Evolutionary conservation across 2,113 vertebrate genomes (phyloP).

Genomic region (Seriola aureovittata): DNA sequence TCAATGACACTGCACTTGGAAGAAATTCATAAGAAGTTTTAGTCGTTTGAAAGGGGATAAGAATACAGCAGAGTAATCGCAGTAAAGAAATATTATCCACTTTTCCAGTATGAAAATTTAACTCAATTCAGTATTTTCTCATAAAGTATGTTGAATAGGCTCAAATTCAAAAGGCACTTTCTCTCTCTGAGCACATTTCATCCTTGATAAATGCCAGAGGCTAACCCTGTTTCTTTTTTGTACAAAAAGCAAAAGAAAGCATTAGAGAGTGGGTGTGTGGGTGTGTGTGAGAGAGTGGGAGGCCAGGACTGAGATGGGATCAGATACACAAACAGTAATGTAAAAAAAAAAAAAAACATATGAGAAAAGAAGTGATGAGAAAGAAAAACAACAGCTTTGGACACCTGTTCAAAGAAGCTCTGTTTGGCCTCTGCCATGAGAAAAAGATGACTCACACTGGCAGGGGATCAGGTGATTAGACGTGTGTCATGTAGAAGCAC

Average conservation of each 20-base stretch:
- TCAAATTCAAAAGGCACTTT: constrained; percentile 61
- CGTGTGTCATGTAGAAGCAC: constrained; percentile 70
- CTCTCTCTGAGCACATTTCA: constrained; percentile 63
- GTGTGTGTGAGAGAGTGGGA: constrained; percentile 15
- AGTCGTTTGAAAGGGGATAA: constrained; percentile 55
- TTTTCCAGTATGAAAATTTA: constrained; percentile 47
- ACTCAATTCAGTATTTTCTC: constrained; percentile 70
- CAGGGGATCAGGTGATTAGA: constrained; percentile 70
- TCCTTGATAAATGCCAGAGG: constrained; percentile 64
- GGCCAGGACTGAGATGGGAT: constrained; percentile 18
- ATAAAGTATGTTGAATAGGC: constrained; percentile 59
- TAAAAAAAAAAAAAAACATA: background rate
- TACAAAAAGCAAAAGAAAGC: constrained; percentile 32
- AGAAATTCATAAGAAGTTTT: constrained; percentile 53
- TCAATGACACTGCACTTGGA: constrained; percentile 63
- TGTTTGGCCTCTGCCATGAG: constrained; percentile 24
- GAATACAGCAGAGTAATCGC: constrained; percentile 46
- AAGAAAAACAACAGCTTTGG: constrained; percentile 49
- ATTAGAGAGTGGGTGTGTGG: background rate
- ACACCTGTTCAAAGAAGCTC: constrained; percentile 75
- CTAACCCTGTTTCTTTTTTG: constrained; percentile 56
- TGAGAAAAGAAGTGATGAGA: constrained; percentile 30
- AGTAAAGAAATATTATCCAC: constrained; percentile 62
- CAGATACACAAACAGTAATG: constrained; percentile 43
- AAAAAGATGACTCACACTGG: constrained; percentile 63